Evolutionary conservation across 2,113 vertebrate genomes (phyloP).

Genomic region (Toxotes chatareus): DNA sequence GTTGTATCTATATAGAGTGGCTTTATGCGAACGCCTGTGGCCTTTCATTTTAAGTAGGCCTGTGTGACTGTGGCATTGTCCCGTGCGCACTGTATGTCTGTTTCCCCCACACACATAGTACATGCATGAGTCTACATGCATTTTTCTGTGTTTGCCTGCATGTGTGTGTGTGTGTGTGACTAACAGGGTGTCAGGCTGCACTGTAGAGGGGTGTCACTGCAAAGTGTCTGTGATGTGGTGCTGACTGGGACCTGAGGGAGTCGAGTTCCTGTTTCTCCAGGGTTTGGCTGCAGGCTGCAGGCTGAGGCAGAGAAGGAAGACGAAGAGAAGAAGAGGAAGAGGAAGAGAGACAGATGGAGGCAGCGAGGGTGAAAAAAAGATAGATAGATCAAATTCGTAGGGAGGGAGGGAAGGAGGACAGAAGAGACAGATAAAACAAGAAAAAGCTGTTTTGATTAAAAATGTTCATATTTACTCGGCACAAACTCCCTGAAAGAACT

Average conservation of each 20-base stretch:
- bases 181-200: slow-evolving; percentile 45
- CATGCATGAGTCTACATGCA: background rate
- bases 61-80: slow-evolving; percentile 6
- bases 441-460: slow-evolving; percentile 43
- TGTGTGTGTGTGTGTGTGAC: slow-evolving; percentile 21
- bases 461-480: slow-evolving; percentile 44
- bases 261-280: slow-evolving; percentile 30
- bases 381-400: background rate
- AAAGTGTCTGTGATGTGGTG: slow-evolving; percentile 47
- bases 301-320: slow-evolving; percentile 24
- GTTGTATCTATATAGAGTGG: background rate
- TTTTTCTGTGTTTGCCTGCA: background rate
- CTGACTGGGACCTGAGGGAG: slow-evolving; percentile 45
- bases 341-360: slow-evolving; percentile 28
- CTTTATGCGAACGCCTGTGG: slow-evolving; percentile 17
- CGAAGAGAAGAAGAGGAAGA: background rate
- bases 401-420: background rate
- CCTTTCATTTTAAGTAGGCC: slow-evolving; percentile 6
- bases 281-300: slow-evolving; percentile 47
- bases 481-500: slow-evolving; percentile 46
- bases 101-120: background rate
- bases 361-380: slow-evolving; percentile 26
- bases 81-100: background rate
- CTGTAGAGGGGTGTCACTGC: slow-evolving; percentile 41
- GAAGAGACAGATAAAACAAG: slow-evolving; percentile 13